A percentile compares a stretch with the other conserved stretches of the same genome.
These are phyloP conservation scores for Drosophila melanogaster DNA, from an alignment of 1,140 invertebrate genomes.

Conservation along the genomic window Release_6_plus_ISO1_MT NT_033779.5:2655501-2656000, in stretches of 20 bases:
- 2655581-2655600: too few relatives aligned
- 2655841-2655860: conserved; percentile 89
- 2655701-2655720: conserved; percentile 98
- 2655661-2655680: conserved; percentile 96
- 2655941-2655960: conserved; percentile 95
- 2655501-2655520: conserved; percentile 95
- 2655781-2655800: conserved; percentile 96
- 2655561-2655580: conserved; percentile 20
- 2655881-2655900: conserved; percentile 94
- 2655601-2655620: conserved; percentile 87
- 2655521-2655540: conserved; percentile 93
- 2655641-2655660: conserved; percentile 95
- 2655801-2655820: conserved; percentile 92
- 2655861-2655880: conserved; percentile 92
- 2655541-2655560: conserved; percentile 96
- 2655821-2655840: conserved; percentile 83
- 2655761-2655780: conserved; percentile 96
- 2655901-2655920: conserved; percentile 94
- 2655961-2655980: conserved; percentile 92
- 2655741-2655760: conserved; percentile 97
- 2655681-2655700: conserved; percentile 99
- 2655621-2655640: conserved; percentile 97
- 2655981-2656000: conserved; percentile 92
- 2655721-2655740: conserved; percentile 98
- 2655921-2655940: conserved; percentile 98